A percentile compares a stretch with the other conserved stretches of the same genome.
Evolutionary conservation across 2,888 invertebrate genomes (phyloP).

Genomic region (Caradrina kadenii): DNA sequence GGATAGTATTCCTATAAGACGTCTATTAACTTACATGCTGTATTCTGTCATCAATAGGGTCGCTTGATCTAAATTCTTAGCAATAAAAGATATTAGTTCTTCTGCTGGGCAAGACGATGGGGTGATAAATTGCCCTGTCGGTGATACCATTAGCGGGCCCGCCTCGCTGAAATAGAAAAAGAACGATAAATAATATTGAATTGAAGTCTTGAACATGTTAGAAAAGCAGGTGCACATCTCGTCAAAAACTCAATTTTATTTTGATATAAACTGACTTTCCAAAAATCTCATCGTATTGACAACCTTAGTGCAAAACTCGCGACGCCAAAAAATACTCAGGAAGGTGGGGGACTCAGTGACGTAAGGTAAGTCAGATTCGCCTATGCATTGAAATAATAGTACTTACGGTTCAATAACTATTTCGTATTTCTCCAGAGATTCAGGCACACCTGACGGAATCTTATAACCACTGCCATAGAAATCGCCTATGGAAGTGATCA

Average conservation of each 20-base stretch:
- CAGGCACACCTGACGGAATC: constrained; percentile 94
- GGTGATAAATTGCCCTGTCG: constrained; percentile 97
- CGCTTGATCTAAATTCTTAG: constrained; percentile 94
- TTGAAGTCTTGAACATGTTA: no score
- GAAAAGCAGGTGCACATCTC: no score
- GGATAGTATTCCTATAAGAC: neutral
- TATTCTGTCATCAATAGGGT: constrained; percentile 93
- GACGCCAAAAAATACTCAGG: neutral
- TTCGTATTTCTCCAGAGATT: constrained; percentile 93
- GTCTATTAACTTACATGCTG: constrained; percentile 91
- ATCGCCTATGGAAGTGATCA: constrained; percentile 96
- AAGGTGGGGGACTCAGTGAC: neutral
- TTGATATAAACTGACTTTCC: neutral
- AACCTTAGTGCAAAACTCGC: neutral
- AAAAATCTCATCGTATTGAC: neutral
- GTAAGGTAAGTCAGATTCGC: neutral
- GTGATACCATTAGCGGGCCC: constrained; percentile 97
- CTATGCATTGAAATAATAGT: neutral
- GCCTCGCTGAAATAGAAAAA: constrained; percentile 92
- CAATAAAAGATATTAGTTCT: constrained; percentile 95
- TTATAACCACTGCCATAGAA: constrained; percentile 87
- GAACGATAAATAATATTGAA: neutral
- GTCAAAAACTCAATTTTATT: neutral
- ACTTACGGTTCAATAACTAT: constrained; percentile 97
- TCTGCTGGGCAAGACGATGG: constrained; percentile 97